Percentiles rank a stretch among this genome's conserved stretches.
Evolutionary conservation across 2,888 invertebrate species (phyloP).

Genomic region (Eupithecia tripunctaria): DNA sequence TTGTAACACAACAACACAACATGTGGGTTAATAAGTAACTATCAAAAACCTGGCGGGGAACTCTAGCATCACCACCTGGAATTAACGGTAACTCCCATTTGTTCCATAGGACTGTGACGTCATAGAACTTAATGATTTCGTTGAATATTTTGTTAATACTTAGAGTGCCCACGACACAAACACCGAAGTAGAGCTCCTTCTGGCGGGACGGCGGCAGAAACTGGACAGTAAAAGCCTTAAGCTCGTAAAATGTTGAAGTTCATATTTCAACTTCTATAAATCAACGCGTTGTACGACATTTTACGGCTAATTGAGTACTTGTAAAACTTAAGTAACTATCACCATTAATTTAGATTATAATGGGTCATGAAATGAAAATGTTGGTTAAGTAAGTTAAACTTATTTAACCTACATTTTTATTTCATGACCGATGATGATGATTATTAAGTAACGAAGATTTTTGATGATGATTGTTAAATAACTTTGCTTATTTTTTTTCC

Average conservation of each 20-base stretch:
- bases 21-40: constrained; percentile 1
- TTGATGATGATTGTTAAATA: too few species aligned
- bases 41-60: not conserved
- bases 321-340: not conserved
- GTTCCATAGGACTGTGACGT: too few species aligned
- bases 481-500: too few species aligned
- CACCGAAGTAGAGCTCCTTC: not conserved
- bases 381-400: not conserved
- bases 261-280: not conserved
- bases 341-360: not conserved
- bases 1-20: not conserved
- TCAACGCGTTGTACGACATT: not conserved
- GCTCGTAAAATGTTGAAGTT: not conserved
- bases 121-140: not conserved
- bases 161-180: not conserved
- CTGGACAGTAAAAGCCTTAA: not conserved
- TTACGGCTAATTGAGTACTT: not conserved
- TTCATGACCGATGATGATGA: too few species aligned
- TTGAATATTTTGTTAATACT: not conserved
- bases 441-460: too few species aligned
- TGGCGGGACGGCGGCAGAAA: not conserved
- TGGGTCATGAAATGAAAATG: not conserved
- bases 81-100: too few species aligned
- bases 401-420: too few species aligned
- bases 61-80: not conserved